Percentiles rank a stretch among this genome's conserved stretches.
These are phyloP conservation scores for Hoplostethus mediterraneus DNA, from an alignment of 2,797 vertebrate genomes.

Conservation along the genomic window DNA sequence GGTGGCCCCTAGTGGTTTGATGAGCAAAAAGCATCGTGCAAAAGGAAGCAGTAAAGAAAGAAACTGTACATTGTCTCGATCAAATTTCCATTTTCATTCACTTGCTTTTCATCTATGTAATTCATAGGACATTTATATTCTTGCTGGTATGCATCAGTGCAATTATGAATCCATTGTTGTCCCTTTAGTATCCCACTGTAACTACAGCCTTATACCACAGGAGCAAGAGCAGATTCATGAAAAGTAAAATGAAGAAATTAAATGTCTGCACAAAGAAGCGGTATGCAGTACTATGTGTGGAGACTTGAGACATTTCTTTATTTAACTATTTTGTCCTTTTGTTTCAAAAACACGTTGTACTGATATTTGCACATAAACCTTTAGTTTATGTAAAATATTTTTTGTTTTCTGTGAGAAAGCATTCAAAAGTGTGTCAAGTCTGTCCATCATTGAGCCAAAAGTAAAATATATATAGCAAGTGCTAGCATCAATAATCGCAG, in stretches of 20 bases:
- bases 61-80: background rate
- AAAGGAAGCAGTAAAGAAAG: background rate
- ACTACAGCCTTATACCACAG: constrained; percentile 52
- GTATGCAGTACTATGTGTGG: background rate
- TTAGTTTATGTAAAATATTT: constrained; percentile 30
- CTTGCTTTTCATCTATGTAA: background rate
- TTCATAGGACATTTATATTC: background rate
- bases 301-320: constrained; percentile 10
- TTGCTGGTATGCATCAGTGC: constrained; percentile 2
- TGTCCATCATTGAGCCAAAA: constrained; percentile 40
- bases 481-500: constrained; percentile 24
- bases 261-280: constrained; percentile 12
- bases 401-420: background rate
- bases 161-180: background rate
- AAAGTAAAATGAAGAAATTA: constrained; percentile 5
- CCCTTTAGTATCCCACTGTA: constrained; percentile 14
- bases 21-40: constrained; percentile 31
- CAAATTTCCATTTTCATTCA: background rate
- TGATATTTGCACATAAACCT: constrained; percentile 16
- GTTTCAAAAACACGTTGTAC: constrained; percentile 26
- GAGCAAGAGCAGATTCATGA: constrained; percentile 4
- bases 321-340: constrained; percentile 12
- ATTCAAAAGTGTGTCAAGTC: constrained; percentile 15
- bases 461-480: constrained; percentile 19
- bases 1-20: constrained; percentile 51